Conservation (phyloP, 2,797 vertebrate genomes). For the Helicolenus hilgendorfi region DNA sequence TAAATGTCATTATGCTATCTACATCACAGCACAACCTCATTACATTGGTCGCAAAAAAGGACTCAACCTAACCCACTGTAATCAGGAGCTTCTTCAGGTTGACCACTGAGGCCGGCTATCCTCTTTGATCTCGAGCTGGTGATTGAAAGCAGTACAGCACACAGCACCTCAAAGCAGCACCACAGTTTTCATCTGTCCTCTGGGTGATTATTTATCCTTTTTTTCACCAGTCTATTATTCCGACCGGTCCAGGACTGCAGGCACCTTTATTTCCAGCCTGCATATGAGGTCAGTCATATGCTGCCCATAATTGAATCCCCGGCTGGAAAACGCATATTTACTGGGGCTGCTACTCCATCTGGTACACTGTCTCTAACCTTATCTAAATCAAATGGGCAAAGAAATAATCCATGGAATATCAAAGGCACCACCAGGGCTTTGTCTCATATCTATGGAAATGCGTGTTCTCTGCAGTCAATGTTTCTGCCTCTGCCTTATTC, state of each 20-base stretch:
- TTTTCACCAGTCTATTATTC: conserved; percentile 40
- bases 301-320: conserved; percentile 71
- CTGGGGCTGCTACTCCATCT: conserved; percentile 57
- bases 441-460: conserved; percentile 82
- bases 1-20: background rate
- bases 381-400: conserved; percentile 73
- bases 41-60: background rate
- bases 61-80: conserved; percentile 9
- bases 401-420: conserved; percentile 74
- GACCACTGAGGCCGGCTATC: background rate
- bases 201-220: conserved; percentile 44
- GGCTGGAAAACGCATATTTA: conserved; percentile 61
- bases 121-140: conserved; percentile 10
- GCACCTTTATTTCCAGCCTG: conserved; percentile 68
- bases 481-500: conserved; percentile 25
- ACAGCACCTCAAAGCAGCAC: background rate
- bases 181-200: conserved; percentile 8
- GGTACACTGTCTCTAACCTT: conserved; percentile 70
- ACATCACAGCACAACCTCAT: background rate
- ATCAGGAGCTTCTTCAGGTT: conserved; percentile 13
- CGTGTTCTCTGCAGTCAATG: conserved; percentile 53
- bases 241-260: too few relatives aligned
- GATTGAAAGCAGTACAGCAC: conserved; percentile 31
- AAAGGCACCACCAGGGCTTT: conserved; percentile 52
- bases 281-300: conserved; percentile 70